These are phyloP conservation scores for Lepus townsendii DNA, from an alignment of 2,797 vertebrate genomes.

Conservation along the genomic window DNA sequence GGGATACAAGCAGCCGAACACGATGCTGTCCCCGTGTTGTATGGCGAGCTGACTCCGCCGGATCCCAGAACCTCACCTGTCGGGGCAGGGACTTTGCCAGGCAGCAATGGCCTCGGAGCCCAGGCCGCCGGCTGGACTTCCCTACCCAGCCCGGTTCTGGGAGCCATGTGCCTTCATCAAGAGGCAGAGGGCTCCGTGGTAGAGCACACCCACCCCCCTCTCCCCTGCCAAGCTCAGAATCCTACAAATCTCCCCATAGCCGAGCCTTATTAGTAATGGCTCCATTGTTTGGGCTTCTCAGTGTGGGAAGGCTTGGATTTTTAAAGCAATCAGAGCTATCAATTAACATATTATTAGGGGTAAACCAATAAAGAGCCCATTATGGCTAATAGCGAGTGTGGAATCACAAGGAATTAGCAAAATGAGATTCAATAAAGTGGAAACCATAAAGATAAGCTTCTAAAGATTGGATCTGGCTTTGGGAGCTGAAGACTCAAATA, in stretches of 20 bases:
- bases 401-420: conserved; percentile 87
- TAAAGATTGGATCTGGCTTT: conserved; percentile 83
- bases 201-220: neutral
- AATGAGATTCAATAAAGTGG: conserved; percentile 86
- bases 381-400: conserved; percentile 84
- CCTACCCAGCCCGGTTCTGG: conserved; percentile 54
- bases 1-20: conserved; percentile 96
- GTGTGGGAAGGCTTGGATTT: conserved; percentile 53
- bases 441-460: conserved; percentile 89
- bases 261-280: conserved; percentile 53
- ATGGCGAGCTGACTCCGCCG: conserved; percentile 89
- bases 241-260: neutral
- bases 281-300: conserved; percentile 69
- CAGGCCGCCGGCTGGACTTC: conserved; percentile 74
- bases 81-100: conserved; percentile 81
- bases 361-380: conserved; percentile 85
- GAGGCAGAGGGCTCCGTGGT: neutral
- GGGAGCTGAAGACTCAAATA: conserved; percentile 75
- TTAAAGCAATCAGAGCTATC: conserved; percentile 74
- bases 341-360: conserved; percentile 84
- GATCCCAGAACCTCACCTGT: conserved; percentile 88
- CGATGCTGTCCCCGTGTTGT: conserved; percentile 92
- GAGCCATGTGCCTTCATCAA: conserved; percentile 45
- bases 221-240: neutral
- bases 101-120: conserved; percentile 47